Evolutionary conservation across 2,113 vertebrate species (phyloP).

Genomic region (Atractosteus spatula): DNA sequence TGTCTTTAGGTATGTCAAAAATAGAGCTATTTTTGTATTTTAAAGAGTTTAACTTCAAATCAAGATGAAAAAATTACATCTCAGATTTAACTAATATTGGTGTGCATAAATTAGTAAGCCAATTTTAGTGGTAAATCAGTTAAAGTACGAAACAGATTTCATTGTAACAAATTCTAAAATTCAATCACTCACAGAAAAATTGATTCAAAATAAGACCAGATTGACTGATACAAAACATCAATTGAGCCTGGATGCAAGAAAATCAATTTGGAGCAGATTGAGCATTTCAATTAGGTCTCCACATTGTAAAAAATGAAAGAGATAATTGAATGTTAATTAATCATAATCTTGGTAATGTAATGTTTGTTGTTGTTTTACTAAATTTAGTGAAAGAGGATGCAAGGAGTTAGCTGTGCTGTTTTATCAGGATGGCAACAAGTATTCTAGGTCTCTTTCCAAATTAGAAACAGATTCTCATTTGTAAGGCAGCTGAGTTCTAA

Average conservation of each 20-base stretch:
- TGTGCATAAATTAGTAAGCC: too few relatives aligned
- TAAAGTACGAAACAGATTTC: too few relatives aligned
- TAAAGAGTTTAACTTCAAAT: too few relatives aligned
- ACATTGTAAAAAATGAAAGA: neutral
- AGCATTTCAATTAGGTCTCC: neutral
- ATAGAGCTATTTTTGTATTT: too few relatives aligned
- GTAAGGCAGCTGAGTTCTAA: neutral
- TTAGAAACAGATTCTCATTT: constrained; percentile 13
- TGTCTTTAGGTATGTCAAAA: too few relatives aligned
- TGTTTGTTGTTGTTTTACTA: constrained; percentile 19
- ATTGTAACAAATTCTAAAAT: too few relatives aligned
- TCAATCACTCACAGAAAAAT: too few relatives aligned
- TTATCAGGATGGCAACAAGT: constrained; percentile 28
- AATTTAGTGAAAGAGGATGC: constrained; percentile 11
- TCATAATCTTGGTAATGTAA: constrained; percentile 7
- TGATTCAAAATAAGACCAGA: constrained; percentile 26
- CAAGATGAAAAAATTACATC: too few relatives aligned
- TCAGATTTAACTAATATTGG: too few relatives aligned
- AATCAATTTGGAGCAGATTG: neutral
- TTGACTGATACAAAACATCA: constrained; percentile 13
- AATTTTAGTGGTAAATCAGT: too few relatives aligned
- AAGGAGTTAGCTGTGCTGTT: constrained; percentile 15
- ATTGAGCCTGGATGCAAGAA: neutral
- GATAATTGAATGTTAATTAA: neutral
- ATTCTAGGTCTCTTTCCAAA: constrained; percentile 20